phyloP scores from a whole-genome alignment of 2,113 vertebrate species.

The Microcebus tavaratra region DNA sequence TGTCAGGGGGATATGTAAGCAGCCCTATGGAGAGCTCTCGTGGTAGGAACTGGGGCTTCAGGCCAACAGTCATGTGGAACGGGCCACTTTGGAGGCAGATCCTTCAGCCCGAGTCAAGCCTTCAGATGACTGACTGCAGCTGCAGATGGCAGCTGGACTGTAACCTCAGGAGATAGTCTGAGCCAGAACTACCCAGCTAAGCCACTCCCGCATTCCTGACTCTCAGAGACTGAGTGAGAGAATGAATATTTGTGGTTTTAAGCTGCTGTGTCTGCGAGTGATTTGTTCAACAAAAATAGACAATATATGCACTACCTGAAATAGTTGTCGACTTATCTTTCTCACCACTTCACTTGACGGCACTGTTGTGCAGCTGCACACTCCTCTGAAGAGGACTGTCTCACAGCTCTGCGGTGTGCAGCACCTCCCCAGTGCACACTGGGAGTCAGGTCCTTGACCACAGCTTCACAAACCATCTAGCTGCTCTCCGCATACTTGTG shows the following conservation, averaged over 20 bases:
- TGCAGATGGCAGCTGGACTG: too few relatives aligned
- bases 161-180: neutral
- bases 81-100: neutral
- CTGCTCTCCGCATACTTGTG: neutral
- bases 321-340: neutral
- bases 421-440: neutral
- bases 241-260: neutral
- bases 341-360: neutral
- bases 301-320: neutral
- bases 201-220: neutral
- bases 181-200: neutral
- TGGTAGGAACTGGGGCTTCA: neutral
- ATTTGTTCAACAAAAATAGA: neutral
- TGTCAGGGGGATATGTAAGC: neutral
- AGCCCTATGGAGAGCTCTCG: neutral
- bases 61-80: neutral
- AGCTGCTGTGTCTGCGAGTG: neutral
- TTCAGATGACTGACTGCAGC: neutral
- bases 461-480: neutral
- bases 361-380: neutral
- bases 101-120: neutral
- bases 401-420: rapidly evolving
- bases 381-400: neutral
- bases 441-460: neutral
- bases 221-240: neutral